Evolutionary conservation across 30 jellyfish, hydroid and myxozoan species (phyloP).

Genomic region (Rhopilema esculentum): DNA sequence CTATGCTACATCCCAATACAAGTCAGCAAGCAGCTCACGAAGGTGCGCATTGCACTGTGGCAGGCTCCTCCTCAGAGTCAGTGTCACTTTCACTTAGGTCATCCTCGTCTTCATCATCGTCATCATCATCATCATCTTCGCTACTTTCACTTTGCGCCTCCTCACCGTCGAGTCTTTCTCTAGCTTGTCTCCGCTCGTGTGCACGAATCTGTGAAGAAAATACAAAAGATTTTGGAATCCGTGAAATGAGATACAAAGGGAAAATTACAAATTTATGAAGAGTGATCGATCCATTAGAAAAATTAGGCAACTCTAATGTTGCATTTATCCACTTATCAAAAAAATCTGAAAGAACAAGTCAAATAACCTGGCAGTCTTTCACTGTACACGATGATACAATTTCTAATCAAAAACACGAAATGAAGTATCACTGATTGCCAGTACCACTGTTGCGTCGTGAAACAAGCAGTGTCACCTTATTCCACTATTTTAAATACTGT

Average conservation of each 20-base stretch:
- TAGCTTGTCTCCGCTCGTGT: conserved; percentile 68
- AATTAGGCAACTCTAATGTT: no score
- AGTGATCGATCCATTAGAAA: no score
- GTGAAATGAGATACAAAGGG: background rate
- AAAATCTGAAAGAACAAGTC: no score
- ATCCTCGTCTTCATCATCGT: conserved; percentile 63
- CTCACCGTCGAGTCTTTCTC: conserved; percentile 64
- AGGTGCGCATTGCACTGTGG: conserved; percentile 82
- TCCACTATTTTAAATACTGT: no score
- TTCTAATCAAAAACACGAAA: no score
- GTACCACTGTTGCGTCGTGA: no score
- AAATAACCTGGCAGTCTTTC: no score
- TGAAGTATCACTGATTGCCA: no score
- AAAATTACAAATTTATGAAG: no score
- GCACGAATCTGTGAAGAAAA: conserved; percentile 44
- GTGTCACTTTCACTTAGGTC: conserved; percentile 72
- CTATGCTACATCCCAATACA: background rate
- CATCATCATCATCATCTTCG: conserved; percentile 74
- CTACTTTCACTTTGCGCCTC: conserved; percentile 53
- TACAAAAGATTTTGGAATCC: background rate
- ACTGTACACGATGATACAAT: no score
- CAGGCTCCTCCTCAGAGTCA: conserved; percentile 82
- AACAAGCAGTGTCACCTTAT: no score
- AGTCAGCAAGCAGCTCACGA: background rate
- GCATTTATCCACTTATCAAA: no score